Conservation (phyloP, 2,113 vertebrate species). For the Oreochromis niloticus region DNA sequence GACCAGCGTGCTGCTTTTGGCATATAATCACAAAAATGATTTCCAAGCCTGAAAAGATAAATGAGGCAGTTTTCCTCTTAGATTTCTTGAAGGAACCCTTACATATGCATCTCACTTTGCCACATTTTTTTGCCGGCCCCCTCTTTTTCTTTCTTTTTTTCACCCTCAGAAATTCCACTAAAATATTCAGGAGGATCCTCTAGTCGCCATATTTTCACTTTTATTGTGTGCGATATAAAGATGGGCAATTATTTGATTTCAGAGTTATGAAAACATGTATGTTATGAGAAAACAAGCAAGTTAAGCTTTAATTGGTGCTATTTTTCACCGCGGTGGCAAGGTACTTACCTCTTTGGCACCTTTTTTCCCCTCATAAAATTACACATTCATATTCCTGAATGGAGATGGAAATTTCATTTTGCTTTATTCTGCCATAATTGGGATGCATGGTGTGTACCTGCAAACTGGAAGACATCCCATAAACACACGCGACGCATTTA, state of each 20-base stretch:
- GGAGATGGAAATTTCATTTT: constrained; percentile 73
- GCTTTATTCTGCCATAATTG: constrained; percentile 73
- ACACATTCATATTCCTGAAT: constrained; percentile 93
- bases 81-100: constrained; percentile 84
- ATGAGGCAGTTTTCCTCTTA: constrained; percentile 83
- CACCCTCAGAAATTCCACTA: constrained; percentile 76
- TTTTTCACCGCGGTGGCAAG: constrained; percentile 95
- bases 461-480: constrained; percentile 35
- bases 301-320: constrained; percentile 97
- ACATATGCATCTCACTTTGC: constrained; percentile 83
- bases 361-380: constrained; percentile 87
- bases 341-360: constrained; percentile 92
- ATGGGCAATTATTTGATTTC: constrained; percentile 98
- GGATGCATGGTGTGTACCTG: constrained; percentile 75
- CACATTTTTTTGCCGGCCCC: background rate
- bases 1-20: constrained; percentile 84
- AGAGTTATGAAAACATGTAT: constrained; percentile 99
- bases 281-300: constrained; percentile 99
- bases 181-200: constrained; percentile 93
- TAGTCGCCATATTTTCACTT: constrained; percentile 89
- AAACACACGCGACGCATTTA: constrained; percentile 55
- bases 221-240: constrained; percentile 98
- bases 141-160: background rate
- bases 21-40: constrained; percentile 92
- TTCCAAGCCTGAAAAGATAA: constrained; percentile 84